A percentile compares a stretch with the other conserved stretches of the same genome.
Conservation (phyloP, 2,797 vertebrate species). For the Anas acuta region DNA sequence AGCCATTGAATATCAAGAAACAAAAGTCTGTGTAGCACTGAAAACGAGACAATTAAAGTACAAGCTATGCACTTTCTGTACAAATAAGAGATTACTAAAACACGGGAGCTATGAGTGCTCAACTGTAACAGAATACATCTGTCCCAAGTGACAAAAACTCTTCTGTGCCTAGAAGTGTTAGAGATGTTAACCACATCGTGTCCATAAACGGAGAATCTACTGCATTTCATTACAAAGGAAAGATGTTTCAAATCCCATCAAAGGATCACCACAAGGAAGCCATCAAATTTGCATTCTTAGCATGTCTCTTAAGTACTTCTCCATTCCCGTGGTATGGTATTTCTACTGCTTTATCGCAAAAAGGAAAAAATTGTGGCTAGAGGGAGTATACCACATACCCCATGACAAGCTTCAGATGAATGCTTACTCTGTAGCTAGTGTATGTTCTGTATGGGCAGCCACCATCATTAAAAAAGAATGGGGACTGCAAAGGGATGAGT, state of each 20-base stretch:
- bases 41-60: neutral
- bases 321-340: neutral
- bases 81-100: neutral
- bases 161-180: neutral
- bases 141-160: neutral
- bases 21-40: neutral
- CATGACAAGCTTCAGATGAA: neutral
- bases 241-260: neutral
- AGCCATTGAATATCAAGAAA: neutral
- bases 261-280: neutral
- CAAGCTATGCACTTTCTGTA: neutral
- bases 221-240: neutral
- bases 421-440: neutral
- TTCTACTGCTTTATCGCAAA: neutral
- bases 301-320: neutral
- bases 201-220: neutral
- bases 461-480: neutral
- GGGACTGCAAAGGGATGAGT: neutral
- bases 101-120: neutral
- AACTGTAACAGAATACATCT: neutral
- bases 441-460: neutral
- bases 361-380: neutral
- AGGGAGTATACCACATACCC: neutral
- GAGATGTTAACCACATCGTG: accelerated
- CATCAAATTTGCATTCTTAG: neutral